Base-by-base conservation (phyloP, 2,113 vertebrate species). In the Cygnus buccinator region DNA sequence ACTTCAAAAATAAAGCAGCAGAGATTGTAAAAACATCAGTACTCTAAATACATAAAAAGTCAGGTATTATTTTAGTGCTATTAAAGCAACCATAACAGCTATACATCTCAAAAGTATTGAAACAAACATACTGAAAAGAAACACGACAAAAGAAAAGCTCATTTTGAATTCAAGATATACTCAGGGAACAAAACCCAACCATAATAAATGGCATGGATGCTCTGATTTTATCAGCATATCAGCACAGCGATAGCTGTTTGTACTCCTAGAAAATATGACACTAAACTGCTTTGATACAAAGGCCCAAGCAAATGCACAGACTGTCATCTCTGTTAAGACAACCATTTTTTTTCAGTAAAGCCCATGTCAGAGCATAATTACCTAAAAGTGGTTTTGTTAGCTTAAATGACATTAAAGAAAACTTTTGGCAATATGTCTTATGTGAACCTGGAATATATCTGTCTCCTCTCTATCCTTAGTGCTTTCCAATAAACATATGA, bases 111-210 rank as follows among this genome's bases (percentile, higher is more conserved):
- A 63, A 16, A 89, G 17, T 50, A 87, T 8, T 91, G 39, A 46
- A 89, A 90, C 62, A 94, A 94, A 87, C 26, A 86, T 3, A 87
- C 21, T 65, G 61, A 93, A 63, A 92, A 86, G 41, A 77, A 96
- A 67, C 59, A 81, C 3, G 19, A 81, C 54, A 35, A 72, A 25
- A 63, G 35, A 37, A 78, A 87, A 92, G 35, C 18, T 71, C 2
- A 1, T 39, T 84, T 31, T 35, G 68, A 92, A 87, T 71, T 31
- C 59, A 74, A 73, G 23, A 70, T 37, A 62, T 55, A 50, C 22
- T 62, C 35, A 62, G 41, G 26, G 62, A 90, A 37, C 35, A 80
- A 26, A 29, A 29, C 78, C 44, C 28, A 78, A 35, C 13, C 11
- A 25, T 31, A 43, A 67, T 26, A 83, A 85, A 70, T 1, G 5